Conservation (phyloP, 2,888 invertebrate genomes). For the Cataglyphis livida region DNA sequence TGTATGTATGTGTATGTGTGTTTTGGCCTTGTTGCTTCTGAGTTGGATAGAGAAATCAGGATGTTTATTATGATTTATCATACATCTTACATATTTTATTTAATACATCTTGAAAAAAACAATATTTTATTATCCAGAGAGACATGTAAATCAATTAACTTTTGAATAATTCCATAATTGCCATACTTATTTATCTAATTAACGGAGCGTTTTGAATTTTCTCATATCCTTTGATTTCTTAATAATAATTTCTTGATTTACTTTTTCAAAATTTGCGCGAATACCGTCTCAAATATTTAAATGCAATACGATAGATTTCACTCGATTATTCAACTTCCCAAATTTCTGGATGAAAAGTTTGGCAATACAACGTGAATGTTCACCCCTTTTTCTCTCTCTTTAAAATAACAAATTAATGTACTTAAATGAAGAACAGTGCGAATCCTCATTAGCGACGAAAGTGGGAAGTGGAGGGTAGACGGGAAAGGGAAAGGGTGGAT, state of each 20-base stretch:
- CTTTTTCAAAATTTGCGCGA: not conserved
- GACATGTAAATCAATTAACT: not conserved
- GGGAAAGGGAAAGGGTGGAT: not conserved
- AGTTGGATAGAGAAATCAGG: no score
- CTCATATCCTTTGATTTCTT: not conserved
- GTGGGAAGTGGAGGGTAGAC: not conserved
- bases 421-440: constrained; percentile 50
- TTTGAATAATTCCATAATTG: not conserved
- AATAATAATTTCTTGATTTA: not conserved
- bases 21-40: no score
- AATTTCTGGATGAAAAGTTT: constrained; percentile 5
- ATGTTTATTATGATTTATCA: no score
- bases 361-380: constrained; percentile 8
- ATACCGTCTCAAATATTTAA: not conserved
- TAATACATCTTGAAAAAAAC: no score
- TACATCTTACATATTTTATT: no score
- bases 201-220: not conserved
- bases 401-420: constrained; percentile 51
- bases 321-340: not conserved
- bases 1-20: no score
- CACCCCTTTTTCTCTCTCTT: not conserved
- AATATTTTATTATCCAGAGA: not conserved
- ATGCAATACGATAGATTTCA: not conserved
- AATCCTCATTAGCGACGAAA: constrained; percentile 60
- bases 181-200: not conserved